phyloP scores from a whole-genome alignment of 2,888 invertebrate genomes.

The Drosophila antonietae region DNA sequence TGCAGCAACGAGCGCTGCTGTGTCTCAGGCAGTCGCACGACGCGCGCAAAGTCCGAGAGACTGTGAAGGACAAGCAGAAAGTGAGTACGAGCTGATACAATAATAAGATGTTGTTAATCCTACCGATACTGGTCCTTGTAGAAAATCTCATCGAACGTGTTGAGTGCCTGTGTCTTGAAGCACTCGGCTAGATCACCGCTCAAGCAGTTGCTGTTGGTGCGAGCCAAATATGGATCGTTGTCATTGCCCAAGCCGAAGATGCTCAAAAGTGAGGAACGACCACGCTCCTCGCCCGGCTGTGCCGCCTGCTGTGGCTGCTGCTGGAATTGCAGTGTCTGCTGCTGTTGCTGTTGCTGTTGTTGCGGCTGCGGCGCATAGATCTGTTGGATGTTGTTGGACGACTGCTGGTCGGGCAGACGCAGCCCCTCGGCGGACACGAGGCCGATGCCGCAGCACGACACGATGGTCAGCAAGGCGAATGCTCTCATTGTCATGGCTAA shows the following conservation, averaged over 20 bases:
- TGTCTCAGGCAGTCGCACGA: conserved; percentile 89
- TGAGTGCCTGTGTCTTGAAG: conserved; percentile 92
- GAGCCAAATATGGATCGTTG: conserved; percentile 91
- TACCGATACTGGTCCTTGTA: conserved; percentile 87
- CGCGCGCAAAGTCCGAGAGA: conserved; percentile 89
- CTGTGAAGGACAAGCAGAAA: conserved; percentile 68
- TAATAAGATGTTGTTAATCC: conserved; percentile 23
- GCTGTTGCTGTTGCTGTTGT: conserved; percentile 64
- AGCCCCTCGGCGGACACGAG: conserved; percentile 86
- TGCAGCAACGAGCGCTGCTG: conserved; percentile 89
- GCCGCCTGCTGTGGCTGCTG: conserved; percentile 58
- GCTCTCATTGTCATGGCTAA: conserved; percentile 64
- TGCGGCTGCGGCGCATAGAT: conserved; percentile 67
- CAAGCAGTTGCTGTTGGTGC: conserved; percentile 90
- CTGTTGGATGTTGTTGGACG: conserved; percentile 70
- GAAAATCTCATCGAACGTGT: conserved; percentile 92
- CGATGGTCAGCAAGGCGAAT: conserved; percentile 84
- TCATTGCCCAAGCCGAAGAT: conserved; percentile 92
- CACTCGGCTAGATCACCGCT: conserved; percentile 93
- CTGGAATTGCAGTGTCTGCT: conserved; percentile 57
- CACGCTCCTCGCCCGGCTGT: conserved; percentile 82
- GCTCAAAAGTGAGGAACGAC: conserved; percentile 90
- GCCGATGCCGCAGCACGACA: conserved; percentile 85
- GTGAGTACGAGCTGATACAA: not conserved
- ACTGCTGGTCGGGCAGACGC: conserved; percentile 85